Base-by-base conservation (phyloP, 2,888 invertebrate genomes). In the Ferdinandea cuprea region DNA sequence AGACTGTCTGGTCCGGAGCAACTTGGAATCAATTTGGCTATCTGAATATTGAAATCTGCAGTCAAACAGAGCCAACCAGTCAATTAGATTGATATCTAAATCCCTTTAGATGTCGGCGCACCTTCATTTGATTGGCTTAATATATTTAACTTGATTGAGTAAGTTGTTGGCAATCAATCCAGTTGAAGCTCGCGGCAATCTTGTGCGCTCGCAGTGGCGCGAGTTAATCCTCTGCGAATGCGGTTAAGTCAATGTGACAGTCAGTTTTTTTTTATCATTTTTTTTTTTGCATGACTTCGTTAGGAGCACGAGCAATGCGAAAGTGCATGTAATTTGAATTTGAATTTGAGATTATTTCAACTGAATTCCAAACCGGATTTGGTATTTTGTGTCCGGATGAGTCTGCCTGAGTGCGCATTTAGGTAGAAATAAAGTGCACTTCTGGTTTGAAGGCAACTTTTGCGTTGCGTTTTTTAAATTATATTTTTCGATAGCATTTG, bases 71-170 rank as follows among this genome's bases (percentile, higher is more conserved):
- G 17, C 8, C 40, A 58, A 42, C 40, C 25, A 69, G 50, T 69
- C 69, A 69, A 74, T 79, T 56, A 61, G 79, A 79, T 79, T 56
- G 66, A 65, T 77, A 76, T 76, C 76, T 71, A 66, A 81, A 63
- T 72, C 76, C 46, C 52, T 77, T 25, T 52, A 65, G 77, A 73
- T 56, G 66, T 54, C 61, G 79, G 77, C 81, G 77, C 81, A 81
- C 81, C 81, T 77, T 66, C 40, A 44, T 48, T 63, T 76, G 74
- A 69, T 69, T 63, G 69, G 58, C 59, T 50, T 61, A 40, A 58
- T 65, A 52, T 35, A 50, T 44, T 59, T 59, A 11, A 21, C 44
- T 69, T 30, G 40, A 65, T 58, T 52, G 63, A 40, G 46, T 59
- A 52, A 30, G 19, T 71, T 46, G 65, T 58, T 72, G 19, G 58